phyloP scores from a whole-genome alignment of 2,888 invertebrate genomes.

The Epinotia nisella region DNA sequence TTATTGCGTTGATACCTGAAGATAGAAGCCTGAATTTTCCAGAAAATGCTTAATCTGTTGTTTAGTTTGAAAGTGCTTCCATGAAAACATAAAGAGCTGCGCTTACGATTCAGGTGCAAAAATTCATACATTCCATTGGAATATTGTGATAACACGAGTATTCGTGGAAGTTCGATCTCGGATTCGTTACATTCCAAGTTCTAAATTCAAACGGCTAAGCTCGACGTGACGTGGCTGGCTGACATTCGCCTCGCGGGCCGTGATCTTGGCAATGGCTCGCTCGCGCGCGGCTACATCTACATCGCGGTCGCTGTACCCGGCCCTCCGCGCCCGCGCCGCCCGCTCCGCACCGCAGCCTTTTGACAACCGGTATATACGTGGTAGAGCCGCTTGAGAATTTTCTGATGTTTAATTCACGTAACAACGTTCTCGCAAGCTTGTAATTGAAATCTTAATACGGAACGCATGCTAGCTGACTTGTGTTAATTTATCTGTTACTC shows the following conservation, averaged over 20 bases:
- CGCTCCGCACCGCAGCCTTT: conserved; percentile 66
- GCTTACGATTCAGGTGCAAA: background rate
- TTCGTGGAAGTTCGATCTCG: background rate
- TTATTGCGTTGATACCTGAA: background rate
- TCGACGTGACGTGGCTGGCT: conserved; percentile 83
- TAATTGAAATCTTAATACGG: conserved; percentile 68
- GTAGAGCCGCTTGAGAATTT: conserved; percentile 71
- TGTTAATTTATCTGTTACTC: conserved; percentile 15
- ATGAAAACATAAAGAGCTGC: conserved; percentile 9
- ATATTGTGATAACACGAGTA: too few relatives aligned
- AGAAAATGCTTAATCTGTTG: conserved; percentile 9
- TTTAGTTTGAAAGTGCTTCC: conserved; percentile 22
- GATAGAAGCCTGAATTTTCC: conserved; percentile 3
- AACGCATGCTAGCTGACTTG: conserved; percentile 34
- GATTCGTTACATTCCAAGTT: conserved; percentile 66
- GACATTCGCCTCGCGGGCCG: conserved; percentile 84
- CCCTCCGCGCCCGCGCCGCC: conserved; percentile 53
- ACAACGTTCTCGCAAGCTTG: conserved; percentile 64
- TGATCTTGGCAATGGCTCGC: conserved; percentile 86
- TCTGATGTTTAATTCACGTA: conserved; percentile 80
- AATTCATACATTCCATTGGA: background rate
- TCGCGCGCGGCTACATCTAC: conserved; percentile 67
- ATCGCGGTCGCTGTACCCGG: conserved; percentile 83
- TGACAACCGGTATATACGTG: conserved; percentile 79
- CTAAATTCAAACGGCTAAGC: conserved; percentile 76